These are phyloP conservation scores for Anser cygnoides DNA, from an alignment of 2,113 vertebrate genomes.

Conservation along the genomic window DNA sequence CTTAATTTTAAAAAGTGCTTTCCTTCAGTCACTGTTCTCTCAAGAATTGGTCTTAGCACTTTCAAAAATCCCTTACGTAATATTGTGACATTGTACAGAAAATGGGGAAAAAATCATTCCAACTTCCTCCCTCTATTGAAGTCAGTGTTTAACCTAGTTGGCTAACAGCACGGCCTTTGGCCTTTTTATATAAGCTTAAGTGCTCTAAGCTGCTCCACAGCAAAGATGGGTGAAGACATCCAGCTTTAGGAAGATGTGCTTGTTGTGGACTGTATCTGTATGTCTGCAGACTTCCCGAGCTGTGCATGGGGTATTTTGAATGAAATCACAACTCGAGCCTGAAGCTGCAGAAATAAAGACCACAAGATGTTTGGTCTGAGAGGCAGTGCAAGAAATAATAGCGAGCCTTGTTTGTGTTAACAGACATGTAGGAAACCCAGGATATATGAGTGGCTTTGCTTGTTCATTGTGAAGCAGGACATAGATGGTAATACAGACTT, in stretches of 20 bases:
- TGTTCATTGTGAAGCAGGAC: not conserved
- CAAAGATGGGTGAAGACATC: not conserved
- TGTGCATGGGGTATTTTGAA: rapidly evolving
- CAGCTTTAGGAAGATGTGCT: not conserved
- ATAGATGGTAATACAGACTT: not conserved
- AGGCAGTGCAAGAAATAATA: not conserved
- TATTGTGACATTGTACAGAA: not conserved
- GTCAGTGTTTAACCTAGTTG: not conserved
- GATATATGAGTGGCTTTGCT: rapidly evolving
- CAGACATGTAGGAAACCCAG: not conserved
- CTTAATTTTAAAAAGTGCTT: not conserved
- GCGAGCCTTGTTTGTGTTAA: not conserved
- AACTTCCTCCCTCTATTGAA: not conserved
- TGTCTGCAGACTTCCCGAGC: not conserved
- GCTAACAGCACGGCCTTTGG: not conserved
- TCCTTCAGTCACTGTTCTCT: not conserved
- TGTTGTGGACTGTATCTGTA: not conserved
- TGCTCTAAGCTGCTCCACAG: rapidly evolving
- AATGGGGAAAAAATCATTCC: not conserved
- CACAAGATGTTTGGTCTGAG: not conserved
- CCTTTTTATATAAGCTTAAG: not conserved
- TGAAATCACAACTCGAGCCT: not conserved
- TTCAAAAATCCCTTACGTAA: not conserved
- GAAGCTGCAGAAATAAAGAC: not conserved
- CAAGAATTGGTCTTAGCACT: not conserved